These are phyloP conservation scores for Ictalurus punctatus DNA, from an alignment of 2,113 vertebrate genomes.

Conservation along the genomic window DNA sequence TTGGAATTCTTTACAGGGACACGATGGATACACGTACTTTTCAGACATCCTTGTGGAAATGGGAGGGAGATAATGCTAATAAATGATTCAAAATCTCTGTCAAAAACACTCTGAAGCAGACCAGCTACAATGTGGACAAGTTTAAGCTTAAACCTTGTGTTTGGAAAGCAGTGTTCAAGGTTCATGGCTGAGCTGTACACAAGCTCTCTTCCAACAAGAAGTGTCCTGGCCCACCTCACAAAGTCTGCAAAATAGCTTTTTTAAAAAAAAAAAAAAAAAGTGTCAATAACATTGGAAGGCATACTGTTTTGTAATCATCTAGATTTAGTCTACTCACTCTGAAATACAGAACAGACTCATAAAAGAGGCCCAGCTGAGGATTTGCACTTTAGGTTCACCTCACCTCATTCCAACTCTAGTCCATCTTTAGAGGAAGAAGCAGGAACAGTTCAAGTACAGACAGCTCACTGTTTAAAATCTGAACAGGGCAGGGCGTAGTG, in stretches of 20 bases:
- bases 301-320: neutral
- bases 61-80: neutral
- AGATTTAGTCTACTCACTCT: neutral
- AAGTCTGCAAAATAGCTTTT: neutral
- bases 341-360: neutral
- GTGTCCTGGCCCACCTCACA: neutral
- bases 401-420: slow-evolving; percentile 12
- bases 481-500: neutral
- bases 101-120: neutral
- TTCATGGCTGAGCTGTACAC: neutral
- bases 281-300: neutral
- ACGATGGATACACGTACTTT: neutral
- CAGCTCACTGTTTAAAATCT: neutral
- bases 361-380: neutral
- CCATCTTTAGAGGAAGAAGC: neutral
- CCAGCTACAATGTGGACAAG: neutral
- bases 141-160: neutral
- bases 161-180: neutral
- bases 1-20: neutral
- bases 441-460: neutral
- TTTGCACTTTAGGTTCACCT: neutral
- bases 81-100: neutral
- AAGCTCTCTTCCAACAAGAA: neutral
- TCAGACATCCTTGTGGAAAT: neutral
- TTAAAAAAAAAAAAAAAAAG: neutral